Evolutionary conservation across 2,113 vertebrate genomes (phyloP), one percentile per base, ranked within the genome.

Genomic region (Bambusicola thoracicus): DNA sequence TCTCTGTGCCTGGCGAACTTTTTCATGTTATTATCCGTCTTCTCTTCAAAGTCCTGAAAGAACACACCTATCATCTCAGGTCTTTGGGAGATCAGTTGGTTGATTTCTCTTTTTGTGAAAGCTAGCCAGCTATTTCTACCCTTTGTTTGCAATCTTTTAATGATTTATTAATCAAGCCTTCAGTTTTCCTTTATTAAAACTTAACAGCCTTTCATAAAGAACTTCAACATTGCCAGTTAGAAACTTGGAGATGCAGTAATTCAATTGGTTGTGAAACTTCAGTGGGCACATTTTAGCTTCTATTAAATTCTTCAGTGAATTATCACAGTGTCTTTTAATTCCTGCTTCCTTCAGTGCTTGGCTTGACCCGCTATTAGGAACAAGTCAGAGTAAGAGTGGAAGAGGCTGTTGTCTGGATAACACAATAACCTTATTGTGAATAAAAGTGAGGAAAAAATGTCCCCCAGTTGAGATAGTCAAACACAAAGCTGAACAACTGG

Each of bases 1-100:
- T 91, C 49, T 89, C 32, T 25, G 10, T 59, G 68, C 38, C 69
- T 90, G 22, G 55, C 44, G 38, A 83, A 78, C 49, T 77, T 94
- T 87, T 58, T 69, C n/a, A 14, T 76, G 25, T 32, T 83, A 48
- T 67, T 85, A 63, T 59, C 65, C 19, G 3, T 78, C 55, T 76
- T 79, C 62, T 90, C 36, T 56, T 80, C 41, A 49, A 61, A 73
- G 44, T 79, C 24, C 40, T 92, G 1, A n/a, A 76, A 70, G 59
- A n/a, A 55, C 65, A 1, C 21, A 22, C 34, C 14, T 67, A 67
- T 46, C 27, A 69, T 74, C 59, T 74, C 46, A 53, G 21, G 32
- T 83, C 51, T 76, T 18, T 70, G 67, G 49, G 75, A 94, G 16
- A 4, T 40, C 27, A n/a, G 18, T 7, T 25, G 32, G 16, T 89